A percentile compares a stretch with the other conserved stretches of the same genome.
Evolutionary conservation across 2,797 vertebrate genomes (phyloP).

Genomic region (Uromys caudimaculatus): DNA sequence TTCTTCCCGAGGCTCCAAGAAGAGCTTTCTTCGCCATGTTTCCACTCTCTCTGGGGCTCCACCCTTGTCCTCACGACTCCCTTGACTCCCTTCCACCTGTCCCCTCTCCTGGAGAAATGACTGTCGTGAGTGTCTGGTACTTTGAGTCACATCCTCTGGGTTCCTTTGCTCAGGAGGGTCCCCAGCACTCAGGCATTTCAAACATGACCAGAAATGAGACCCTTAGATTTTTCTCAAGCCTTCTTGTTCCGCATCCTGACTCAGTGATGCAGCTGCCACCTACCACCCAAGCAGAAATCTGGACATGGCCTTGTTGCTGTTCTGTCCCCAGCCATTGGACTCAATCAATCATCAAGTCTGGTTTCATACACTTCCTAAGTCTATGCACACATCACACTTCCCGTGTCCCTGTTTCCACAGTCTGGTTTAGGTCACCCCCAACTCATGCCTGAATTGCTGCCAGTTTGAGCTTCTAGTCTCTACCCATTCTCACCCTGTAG

Average conservation of each 20-base stretch:
- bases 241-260: neutral
- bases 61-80: neutral
- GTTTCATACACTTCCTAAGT: neutral
- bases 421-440: neutral
- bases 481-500: conserved; percentile 31
- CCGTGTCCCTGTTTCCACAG: neutral
- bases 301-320: neutral
- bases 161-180: neutral
- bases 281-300: neutral
- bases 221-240: neutral
- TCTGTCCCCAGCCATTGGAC: neutral
- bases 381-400: neutral
- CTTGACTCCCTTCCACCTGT: neutral
- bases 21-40: neutral
- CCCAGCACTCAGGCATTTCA: neutral
- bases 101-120: neutral
- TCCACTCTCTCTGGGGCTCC: neutral
- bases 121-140: neutral
- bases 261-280: neutral
- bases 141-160: neutral
- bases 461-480: neutral
- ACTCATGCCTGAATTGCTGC: neutral
- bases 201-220: neutral
- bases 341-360: neutral
- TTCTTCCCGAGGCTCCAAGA: neutral